Conservation (phyloP, 2,797 vertebrate genomes). For the Anabas testudineus region DNA sequence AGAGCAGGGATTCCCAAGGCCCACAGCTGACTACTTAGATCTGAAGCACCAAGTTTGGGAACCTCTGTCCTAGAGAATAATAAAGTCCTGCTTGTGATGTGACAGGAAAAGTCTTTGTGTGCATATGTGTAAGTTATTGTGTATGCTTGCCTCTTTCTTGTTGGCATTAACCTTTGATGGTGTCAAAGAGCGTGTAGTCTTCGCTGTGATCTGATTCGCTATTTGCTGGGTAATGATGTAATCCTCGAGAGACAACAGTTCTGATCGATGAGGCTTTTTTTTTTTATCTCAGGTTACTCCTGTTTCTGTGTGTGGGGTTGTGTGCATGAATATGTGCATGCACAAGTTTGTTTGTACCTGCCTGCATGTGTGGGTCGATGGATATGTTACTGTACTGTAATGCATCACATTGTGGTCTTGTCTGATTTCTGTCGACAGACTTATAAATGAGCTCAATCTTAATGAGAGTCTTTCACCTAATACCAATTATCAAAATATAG, state of each 20-base stretch:
- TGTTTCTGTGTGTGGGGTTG: constrained; percentile 48
- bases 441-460: constrained; percentile 31
- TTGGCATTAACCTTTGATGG: constrained; percentile 59
- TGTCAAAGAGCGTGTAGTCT: constrained; percentile 69
- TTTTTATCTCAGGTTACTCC: constrained; percentile 68
- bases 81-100: constrained; percentile 40
- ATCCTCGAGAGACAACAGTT: constrained; percentile 64
- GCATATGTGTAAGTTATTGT: constrained; percentile 18
- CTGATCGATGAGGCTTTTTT: constrained; percentile 72
- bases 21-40: too few species aligned
- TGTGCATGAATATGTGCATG: constrained; percentile 22
- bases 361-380: constrained; percentile 51
- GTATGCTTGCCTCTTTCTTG: constrained; percentile 25
- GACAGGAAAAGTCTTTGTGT: constrained; percentile 37
- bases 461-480: constrained; percentile 14
- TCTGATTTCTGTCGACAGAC: constrained; percentile 23
- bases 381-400: constrained; percentile 45
- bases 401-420: constrained; percentile 25
- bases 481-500: neutral
- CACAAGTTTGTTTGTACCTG: constrained; percentile 41
- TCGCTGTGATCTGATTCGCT: constrained; percentile 68
- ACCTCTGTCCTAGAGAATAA: too few species aligned
- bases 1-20: neutral
- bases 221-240: constrained; percentile 69
- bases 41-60: too few species aligned